Conservation (phyloP, 2,113 vertebrate genomes). For the Saiga tatarica region DNA sequence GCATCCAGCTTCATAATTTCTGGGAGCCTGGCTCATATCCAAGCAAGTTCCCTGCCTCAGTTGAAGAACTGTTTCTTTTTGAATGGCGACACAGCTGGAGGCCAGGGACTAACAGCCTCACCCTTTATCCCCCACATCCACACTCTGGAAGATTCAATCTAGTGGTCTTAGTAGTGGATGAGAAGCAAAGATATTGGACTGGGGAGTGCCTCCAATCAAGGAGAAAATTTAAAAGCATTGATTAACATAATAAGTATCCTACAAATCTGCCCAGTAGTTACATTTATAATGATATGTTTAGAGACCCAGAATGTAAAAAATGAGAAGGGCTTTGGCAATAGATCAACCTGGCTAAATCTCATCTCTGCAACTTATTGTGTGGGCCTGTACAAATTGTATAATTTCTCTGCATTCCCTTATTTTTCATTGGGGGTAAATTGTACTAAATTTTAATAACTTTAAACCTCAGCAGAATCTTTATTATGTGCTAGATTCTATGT, state of each 20-base stretch:
- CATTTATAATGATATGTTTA: background rate
- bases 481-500: background rate
- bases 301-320: background rate
- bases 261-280: background rate
- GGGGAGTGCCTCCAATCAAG: background rate
- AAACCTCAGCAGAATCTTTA: background rate
- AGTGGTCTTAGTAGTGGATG: background rate
- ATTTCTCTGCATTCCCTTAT: background rate
- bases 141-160: background rate
- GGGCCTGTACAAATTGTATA: background rate
- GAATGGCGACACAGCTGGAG: background rate
- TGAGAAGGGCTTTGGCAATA: background rate
- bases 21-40: background rate
- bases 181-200: background rate
- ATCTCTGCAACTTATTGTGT: background rate
- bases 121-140: background rate
- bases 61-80: background rate
- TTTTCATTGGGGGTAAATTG: background rate
- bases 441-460: background rate
- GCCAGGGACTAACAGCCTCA: background rate
- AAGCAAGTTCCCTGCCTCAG: background rate
- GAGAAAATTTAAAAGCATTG: background rate
- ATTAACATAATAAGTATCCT: background rate
- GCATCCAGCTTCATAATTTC: background rate
- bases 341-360: background rate